Percentiles rank a stretch among this genome's conserved stretches.
phyloP scores from a whole-genome alignment of 2,888 invertebrate species.

The Synanthedon tipuliformis region DNA sequence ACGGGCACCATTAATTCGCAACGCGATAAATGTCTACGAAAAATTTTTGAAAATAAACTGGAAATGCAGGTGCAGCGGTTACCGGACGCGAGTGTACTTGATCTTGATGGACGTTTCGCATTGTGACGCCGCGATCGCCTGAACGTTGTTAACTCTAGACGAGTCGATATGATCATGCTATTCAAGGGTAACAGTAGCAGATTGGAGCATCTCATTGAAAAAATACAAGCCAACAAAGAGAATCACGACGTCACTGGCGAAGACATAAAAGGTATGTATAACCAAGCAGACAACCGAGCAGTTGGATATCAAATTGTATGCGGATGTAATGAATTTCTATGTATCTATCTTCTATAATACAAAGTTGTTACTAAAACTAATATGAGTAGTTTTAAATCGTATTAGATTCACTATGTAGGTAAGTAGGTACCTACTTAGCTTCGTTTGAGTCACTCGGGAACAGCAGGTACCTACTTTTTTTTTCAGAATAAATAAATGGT shows the following conservation, averaged over 20 bases:
- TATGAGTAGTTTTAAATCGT: too few species aligned
- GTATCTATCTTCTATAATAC: too few species aligned
- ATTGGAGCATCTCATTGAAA: constrained; percentile 86
- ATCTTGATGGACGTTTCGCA: constrained; percentile 8
- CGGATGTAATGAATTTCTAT: background rate
- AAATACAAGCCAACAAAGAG: constrained; percentile 88
- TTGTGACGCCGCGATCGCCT: background rate
- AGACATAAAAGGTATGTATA: constrained; percentile 63
- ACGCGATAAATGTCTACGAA: constrained; percentile 48
- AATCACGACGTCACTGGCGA: constrained; percentile 69
- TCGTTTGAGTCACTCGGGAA: too few species aligned
- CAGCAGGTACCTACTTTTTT: too few species aligned
- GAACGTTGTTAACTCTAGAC: constrained; percentile 1
- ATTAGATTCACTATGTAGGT: too few species aligned
- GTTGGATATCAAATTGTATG: constrained; percentile 16
- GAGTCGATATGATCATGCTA: constrained; percentile 74
- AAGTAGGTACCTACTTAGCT: too few species aligned
- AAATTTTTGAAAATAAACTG: constrained; percentile 58
- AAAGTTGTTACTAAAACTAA: too few species aligned
- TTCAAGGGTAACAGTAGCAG: constrained; percentile 89
- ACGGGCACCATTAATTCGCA: constrained; percentile 62
- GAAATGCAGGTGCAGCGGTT: constrained; percentile 62
- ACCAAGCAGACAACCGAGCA: too few species aligned
- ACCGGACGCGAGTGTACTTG: constrained; percentile 13
- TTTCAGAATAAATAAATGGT: too few species aligned